phyloP scores from a whole-genome alignment of 2,888 invertebrate genomes.

The Exocentrus adspersus region DNA sequence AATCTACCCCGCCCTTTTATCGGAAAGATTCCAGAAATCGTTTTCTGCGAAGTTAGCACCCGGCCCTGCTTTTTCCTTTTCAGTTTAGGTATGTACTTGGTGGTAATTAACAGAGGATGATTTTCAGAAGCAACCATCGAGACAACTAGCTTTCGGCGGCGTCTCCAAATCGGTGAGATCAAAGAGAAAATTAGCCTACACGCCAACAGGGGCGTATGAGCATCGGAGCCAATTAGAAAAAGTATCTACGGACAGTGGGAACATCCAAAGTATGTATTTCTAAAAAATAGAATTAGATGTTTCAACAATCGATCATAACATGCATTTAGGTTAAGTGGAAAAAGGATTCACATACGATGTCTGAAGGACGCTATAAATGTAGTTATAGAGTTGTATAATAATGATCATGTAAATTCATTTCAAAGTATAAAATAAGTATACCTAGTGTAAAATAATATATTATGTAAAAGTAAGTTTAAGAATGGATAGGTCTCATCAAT shows the following conservation, averaged over 20 bases:
- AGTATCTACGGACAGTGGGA: background rate
- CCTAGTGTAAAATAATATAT: no score
- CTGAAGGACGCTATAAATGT: no score
- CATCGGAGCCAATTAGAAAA: background rate
- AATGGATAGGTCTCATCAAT: no score
- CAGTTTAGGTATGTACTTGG: constrained; percentile 5
- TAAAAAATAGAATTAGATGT: background rate
- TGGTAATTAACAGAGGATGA: constrained; percentile 18
- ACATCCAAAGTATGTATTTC: background rate
- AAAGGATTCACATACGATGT: no score
- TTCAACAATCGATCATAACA: background rate
- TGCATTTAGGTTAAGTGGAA: no score
- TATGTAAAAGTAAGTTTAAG: no score
- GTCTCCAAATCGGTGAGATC: constrained; percentile 20
- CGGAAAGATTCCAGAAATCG: no score
- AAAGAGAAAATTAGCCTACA: constrained; percentile 17
- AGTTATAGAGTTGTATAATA: no score
- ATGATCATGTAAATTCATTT: no score
- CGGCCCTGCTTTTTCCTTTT: background rate
- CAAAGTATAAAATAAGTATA: no score
- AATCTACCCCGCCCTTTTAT: no score
- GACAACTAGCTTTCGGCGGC: constrained; percentile 14
- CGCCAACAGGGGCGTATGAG: constrained; percentile 5
- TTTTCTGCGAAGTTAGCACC: background rate
- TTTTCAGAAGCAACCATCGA: constrained; percentile 17